Evolutionary conservation across 2,113 vertebrate species (phyloP), one percentile per base, ranked within the genome.

Genomic region (Isurus oxyrinchus): DNA sequence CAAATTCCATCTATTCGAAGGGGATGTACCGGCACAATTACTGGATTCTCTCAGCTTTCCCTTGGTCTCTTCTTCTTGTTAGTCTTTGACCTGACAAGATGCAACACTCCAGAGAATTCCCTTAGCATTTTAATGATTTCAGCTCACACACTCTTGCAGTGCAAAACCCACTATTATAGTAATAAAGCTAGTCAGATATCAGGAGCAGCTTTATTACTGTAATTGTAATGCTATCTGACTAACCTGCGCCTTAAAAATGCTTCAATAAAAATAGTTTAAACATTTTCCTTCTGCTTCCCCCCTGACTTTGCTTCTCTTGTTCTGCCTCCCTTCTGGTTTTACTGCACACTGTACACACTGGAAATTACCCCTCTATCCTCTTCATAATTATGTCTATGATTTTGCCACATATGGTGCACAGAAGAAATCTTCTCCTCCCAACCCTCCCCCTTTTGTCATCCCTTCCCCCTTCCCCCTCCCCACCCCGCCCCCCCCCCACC

Each of bases 221-320:
- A 94, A 94, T 94, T 66, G 59, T 8, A 94, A 94, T 66, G 59
- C 90, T 40, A 44, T 94, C 35, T 94, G 90, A 94, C 59, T n/a
- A 94, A 94, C 90, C 59, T 94, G 90, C 59, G 40, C 59, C 90
- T 63, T 94, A 11, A 66, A 94, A 40, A 40, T 63, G 59, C 16
- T 94, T n/a, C 44, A 94, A 63, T 49, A 94, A 94, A 63, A 94
- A 94, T 93, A 94, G 35, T 66, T 94, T 61, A 40, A 94, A 66
- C 14, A 40, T 23, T n/a, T 94, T 66, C 5, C 8, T 21, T 66
- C 14, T 63, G 35, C 21, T 23, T 94, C 16, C 21, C 40, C 57
- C 31, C 90, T n/a, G 57, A 63, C 61, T 59, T 94, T n/a, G 61
- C n/a, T 40, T 44, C 90, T 40, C 90, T 63, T 40, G 5, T 40